Conservation (phyloP, 2,888 invertebrate genomes). For the Cheilosia vernalis region DNA sequence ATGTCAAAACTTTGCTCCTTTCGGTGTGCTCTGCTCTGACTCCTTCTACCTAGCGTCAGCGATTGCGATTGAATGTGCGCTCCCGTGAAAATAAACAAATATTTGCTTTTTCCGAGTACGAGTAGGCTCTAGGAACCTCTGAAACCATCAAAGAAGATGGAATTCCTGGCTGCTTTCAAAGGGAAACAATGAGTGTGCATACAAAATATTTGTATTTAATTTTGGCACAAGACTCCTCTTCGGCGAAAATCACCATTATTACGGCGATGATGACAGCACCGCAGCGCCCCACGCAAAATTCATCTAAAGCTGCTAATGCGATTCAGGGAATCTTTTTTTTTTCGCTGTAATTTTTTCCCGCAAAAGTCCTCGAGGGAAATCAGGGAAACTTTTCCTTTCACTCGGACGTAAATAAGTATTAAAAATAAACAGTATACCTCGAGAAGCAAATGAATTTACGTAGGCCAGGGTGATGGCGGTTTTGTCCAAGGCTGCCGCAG, state of each 20-base stretch:
- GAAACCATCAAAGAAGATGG: conserved; percentile 42
- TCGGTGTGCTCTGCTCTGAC: background rate
- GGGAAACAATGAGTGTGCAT: conserved; percentile 48
- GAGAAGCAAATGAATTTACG: conserved; percentile 60
- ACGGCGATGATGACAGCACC: conserved; percentile 55
- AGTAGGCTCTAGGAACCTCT: conserved; percentile 23
- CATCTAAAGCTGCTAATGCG: conserved; percentile 45
- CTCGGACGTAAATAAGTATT: conserved; percentile 61
- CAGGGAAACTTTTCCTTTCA: conserved; percentile 56
- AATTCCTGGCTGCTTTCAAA: conserved; percentile 1
- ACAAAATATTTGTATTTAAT: conserved; percentile 68
- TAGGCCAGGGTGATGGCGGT: conserved; percentile 23
- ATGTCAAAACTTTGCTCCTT: conserved; percentile 1
- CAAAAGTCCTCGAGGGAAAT: conserved; percentile 61
- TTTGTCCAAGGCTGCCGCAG: conserved; percentile 28
- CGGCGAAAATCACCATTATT: conserved; percentile 32
- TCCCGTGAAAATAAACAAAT: conserved; percentile 58
- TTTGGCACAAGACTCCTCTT: conserved; percentile 39
- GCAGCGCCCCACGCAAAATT: background rate
- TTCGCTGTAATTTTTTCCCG: conserved; percentile 47
- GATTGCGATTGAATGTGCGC: conserved; percentile 9
- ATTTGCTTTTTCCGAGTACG: conserved; percentile 49
- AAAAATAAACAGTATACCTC: conserved; percentile 40
- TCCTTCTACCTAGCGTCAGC: too few relatives aligned
- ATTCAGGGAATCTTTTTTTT: conserved; percentile 37